A percentile compares a stretch with the other conserved stretches of the same genome.
phyloP scores from a whole-genome alignment of 2,888 invertebrate genomes.

The Nomada flava region DNA sequence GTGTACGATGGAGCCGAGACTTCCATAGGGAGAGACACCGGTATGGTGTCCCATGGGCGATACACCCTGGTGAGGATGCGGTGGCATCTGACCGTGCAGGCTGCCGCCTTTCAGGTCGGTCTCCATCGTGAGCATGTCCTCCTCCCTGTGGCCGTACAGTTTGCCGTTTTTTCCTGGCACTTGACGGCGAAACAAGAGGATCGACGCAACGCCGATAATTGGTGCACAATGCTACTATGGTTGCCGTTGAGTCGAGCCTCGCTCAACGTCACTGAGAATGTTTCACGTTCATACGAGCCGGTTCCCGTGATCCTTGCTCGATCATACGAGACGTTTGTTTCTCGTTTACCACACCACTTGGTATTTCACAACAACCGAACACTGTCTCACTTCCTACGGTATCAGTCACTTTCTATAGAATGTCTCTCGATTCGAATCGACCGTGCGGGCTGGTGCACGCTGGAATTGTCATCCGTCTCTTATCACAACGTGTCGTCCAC shows the following conservation, averaged over 20 bases:
- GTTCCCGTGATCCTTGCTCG: not conserved
- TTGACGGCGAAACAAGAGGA: conserved; percentile 59
- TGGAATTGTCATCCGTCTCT: conserved; percentile 9
- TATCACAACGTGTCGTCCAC: not conserved
- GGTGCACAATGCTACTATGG: not conserved
- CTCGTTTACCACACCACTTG: conserved; percentile 33
- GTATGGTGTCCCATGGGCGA: conserved; percentile 88
- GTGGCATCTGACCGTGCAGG: conserved; percentile 94
- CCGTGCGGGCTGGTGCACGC: not conserved
- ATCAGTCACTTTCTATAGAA: conserved; percentile 3
- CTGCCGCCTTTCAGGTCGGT: conserved; percentile 95
- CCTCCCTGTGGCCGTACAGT: conserved; percentile 93
- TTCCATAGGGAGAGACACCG: conserved; percentile 87
- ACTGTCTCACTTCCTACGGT: conserved; percentile 2
- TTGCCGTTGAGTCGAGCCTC: not conserved
- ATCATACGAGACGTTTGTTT: not conserved
- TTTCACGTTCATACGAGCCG: conserved; percentile 29
- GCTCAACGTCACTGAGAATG: not conserved
- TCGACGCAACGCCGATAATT: conserved; percentile 58
- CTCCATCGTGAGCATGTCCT: conserved; percentile 96
- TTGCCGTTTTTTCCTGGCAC: conserved; percentile 86
- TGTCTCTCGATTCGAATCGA: not conserved
- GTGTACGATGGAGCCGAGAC: conserved; percentile 88
- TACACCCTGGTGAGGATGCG: conserved; percentile 90
- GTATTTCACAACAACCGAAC: conserved; percentile 30